These are phyloP conservation scores for Dendrolimus houi DNA, from an alignment of 2,888 invertebrate genomes.

Conservation along the genomic window DNA sequence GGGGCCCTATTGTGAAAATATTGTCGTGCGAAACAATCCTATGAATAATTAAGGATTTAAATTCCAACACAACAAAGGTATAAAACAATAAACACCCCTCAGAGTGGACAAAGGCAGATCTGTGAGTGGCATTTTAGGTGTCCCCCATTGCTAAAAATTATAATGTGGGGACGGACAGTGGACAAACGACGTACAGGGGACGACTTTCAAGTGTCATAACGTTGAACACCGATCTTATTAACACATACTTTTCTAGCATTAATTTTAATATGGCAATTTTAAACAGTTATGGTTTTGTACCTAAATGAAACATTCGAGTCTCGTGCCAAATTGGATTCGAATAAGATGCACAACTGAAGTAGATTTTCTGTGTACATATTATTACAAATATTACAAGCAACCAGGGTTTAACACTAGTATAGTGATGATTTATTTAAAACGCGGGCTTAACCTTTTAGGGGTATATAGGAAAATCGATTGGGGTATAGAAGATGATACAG, in stretches of 20 bases:
- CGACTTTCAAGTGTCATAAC: background rate
- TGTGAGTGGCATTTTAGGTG: constrained; percentile 60
- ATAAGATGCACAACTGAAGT: too few relatives aligned
- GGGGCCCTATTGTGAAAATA: constrained; percentile 72
- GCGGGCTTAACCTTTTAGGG: too few relatives aligned
- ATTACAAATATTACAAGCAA: too few relatives aligned
- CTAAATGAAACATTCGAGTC: too few relatives aligned
- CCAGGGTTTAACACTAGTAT: too few relatives aligned
- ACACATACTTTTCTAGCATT: constrained; percentile 9
- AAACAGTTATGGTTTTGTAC: too few relatives aligned
- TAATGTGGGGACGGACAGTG: constrained; percentile 36
- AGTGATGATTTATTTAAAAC: too few relatives aligned
- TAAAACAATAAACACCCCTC: constrained; percentile 70
- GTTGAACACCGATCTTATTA: constrained; percentile 11
- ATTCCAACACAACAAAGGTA: constrained; percentile 72
- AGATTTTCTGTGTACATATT: too few relatives aligned
- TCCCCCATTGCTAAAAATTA: constrained; percentile 43
- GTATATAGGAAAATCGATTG: too few relatives aligned
- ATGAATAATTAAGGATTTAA: constrained; percentile 76
- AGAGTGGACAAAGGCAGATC: constrained; percentile 68
- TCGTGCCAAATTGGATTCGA: too few relatives aligned
- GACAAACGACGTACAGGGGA: constrained; percentile 1
- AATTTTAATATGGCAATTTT: too few relatives aligned
- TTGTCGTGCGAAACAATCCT: constrained; percentile 71
- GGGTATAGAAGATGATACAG: too few relatives aligned